A percentile compares a stretch with the other conserved stretches of the same genome.
Conservation (phyloP, 2,888 invertebrate species). For the Pheosia tremula region DNA sequence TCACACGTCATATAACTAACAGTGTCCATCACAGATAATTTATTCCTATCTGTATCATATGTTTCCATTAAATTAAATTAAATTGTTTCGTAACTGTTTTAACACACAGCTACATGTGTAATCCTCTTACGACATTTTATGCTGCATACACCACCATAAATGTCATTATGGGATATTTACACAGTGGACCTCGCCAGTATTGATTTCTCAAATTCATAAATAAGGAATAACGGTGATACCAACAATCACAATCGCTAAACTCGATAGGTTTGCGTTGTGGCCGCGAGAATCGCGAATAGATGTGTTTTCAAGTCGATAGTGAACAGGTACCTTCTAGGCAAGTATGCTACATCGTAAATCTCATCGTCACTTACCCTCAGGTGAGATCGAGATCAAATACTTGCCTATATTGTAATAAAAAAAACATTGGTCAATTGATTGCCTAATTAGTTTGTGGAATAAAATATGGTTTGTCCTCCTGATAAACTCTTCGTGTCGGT, state of each 20-base stretch:
- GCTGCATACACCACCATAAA: slow-evolving; percentile 31
- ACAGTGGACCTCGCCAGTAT: slow-evolving; percentile 34
- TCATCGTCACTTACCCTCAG: no score
- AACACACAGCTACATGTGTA: slow-evolving; percentile 16
- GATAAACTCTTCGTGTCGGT: no score
- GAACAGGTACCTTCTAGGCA: no score
- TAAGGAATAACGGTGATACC: slow-evolving; percentile 46
- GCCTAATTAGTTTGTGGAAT: no score
- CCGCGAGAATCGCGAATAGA: slow-evolving; percentile 11
- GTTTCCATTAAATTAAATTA: slow-evolving; percentile 6
- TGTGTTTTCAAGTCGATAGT: no score
- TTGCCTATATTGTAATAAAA: no score
- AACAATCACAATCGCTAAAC: slow-evolving; percentile 38
- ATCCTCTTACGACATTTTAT: slow-evolving; percentile 32
- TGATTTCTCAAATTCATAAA: slow-evolving; percentile 52
- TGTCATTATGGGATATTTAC: slow-evolving; percentile 39
- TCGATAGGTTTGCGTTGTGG: slow-evolving; percentile 23
- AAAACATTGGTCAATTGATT: no score
- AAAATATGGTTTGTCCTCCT: no score
- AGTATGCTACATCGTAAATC: no score
- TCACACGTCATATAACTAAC: neutral
- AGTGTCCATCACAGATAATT: neutral
- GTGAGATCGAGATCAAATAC: no score
- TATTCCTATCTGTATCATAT: neutral
- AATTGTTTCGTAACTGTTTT: slow-evolving; percentile 26